Base-by-base conservation (phyloP, 2,888 invertebrate genomes). In the Vannuccia rotundouncinata region DNA sequence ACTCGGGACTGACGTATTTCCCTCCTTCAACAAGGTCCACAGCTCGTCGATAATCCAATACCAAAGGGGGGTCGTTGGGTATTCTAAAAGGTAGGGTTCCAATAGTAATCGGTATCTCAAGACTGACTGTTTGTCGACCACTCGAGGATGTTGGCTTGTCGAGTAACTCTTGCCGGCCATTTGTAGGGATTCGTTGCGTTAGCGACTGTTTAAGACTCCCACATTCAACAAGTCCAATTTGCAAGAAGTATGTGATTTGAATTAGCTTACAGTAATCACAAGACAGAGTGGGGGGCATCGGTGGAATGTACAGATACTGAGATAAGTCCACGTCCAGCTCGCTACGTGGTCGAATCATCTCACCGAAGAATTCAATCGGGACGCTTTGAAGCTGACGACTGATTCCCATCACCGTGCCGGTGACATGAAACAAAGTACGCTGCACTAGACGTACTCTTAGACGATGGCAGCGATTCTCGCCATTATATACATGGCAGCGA, bases 401-500 rank as follows among this genome's bases (percentile, higher is more conserved):
- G 80, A 92, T 90, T 0, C 92, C 92, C 79, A 92, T 88, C 5
- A 92, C 92, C 28, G 92, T 92, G 83, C 92, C 90, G 86, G 92
- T 92, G 83, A 93, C 92, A 86, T 91, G 92, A 86, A 91, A 92
- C 86, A 92, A 92, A 81, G 92, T 92, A 85, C 91, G 91, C 91
- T 93, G 91, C 29, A 90, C 88, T 79, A 91, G 88, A 85, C 90
- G 90, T 80, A 91, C 89, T 83, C 90, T 89, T 77, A 91, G 87
- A 84, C 90, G 89, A 0, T 90, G 90, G 82, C 90, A 89, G 83
- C 91, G 90, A 10, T n/a, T 25, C 83, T 91, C 90, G 85, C 91
- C 91, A 88, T 92, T 92, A 88, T 92, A 92, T 80, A 93, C 91
- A 82, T 92, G 91, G 31, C 91, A 91, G 85, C 91, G 91, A 75